phyloP scores from a whole-genome alignment of 1,140 invertebrate genomes.

The Drosophila subpulchrella region DNA sequence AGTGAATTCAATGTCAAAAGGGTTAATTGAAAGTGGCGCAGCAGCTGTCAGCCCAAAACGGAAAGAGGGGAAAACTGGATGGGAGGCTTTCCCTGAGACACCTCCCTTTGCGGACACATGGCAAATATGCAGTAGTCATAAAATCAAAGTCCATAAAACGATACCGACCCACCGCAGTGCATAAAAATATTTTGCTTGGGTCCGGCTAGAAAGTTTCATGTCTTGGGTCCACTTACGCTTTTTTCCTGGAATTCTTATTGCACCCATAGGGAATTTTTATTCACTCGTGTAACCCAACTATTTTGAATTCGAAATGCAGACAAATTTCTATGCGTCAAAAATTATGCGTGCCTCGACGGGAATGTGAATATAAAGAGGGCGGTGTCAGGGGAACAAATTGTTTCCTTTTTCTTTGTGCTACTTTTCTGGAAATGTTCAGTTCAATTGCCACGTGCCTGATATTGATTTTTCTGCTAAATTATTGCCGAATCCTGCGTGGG shows the following conservation, averaged over 20 bases:
- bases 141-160: conserved; percentile 67
- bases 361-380: conserved; percentile 16
- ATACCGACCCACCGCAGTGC: conserved; percentile 44
- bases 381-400: conserved; percentile 6
- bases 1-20: conserved; percentile 75
- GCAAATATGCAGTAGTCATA: conserved; percentile 45
- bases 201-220: conserved; percentile 42
- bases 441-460: conserved; percentile 17
- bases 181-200: conserved; percentile 62
- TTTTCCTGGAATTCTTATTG: conserved; percentile 47
- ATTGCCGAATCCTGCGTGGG: neutral
- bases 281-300: conserved; percentile 48
- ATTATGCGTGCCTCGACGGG: conserved; percentile 59
- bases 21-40: conserved; percentile 59
- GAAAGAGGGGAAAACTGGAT: conserved; percentile 7
- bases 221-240: conserved; percentile 24
- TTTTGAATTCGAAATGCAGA: conserved; percentile 62
- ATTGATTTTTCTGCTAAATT: conserved; percentile 13
- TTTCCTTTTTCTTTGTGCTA: neutral
- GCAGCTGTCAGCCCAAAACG: conserved; percentile 36
- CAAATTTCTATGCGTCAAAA: conserved; percentile 67
- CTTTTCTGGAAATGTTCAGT: conserved; percentile 4
- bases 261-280: conserved; percentile 55
- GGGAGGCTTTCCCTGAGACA: neutral
- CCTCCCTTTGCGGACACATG: neutral